Conservation (phyloP, 2,888 invertebrate species). For the Marasmarcha lunaedactyla region DNA sequence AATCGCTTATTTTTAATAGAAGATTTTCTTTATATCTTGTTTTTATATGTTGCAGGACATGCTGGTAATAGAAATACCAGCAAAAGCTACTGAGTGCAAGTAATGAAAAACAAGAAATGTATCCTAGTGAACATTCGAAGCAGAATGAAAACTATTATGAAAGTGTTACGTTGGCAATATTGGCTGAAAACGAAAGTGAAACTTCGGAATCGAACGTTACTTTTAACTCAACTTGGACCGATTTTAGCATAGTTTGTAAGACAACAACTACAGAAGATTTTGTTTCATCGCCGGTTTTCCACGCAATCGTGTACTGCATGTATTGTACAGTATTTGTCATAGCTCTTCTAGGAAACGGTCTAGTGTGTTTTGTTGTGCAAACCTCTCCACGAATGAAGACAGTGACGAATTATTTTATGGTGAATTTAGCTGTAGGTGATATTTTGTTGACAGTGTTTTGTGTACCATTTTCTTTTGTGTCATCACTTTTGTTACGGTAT, state of each 20-base stretch:
- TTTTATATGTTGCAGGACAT: no score
- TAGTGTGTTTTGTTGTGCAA: conserved; percentile 89
- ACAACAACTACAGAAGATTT: conserved; percentile 30
- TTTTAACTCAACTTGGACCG: conserved; percentile 31
- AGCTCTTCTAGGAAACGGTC: conserved; percentile 79
- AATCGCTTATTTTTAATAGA: no score
- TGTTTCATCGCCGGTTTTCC: conserved; percentile 65
- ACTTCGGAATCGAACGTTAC: conserved; percentile 19
- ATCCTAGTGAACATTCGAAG: no score
- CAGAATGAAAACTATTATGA: conserved; percentile 25
- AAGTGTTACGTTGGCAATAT: conserved; percentile 17
- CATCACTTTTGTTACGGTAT: conserved; percentile 81
- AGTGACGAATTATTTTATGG: conserved; percentile 93
- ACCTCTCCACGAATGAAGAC: conserved; percentile 89
- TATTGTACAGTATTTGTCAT: conserved; percentile 79
- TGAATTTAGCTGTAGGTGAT: conserved; percentile 90
- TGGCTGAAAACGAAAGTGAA: conserved; percentile 17
- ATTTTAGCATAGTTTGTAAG: conserved; percentile 29
- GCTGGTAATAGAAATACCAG: no score
- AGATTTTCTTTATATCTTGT: no score
- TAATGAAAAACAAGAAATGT: no score
- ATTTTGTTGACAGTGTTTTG: conserved; percentile 91
- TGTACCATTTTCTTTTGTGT: conserved; percentile 90
- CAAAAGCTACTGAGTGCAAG: no score
- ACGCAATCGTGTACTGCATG: conserved; percentile 75